Evolutionary conservation across 2,888 invertebrate species (phyloP).

Genomic region (Tipula vernalis): DNA sequence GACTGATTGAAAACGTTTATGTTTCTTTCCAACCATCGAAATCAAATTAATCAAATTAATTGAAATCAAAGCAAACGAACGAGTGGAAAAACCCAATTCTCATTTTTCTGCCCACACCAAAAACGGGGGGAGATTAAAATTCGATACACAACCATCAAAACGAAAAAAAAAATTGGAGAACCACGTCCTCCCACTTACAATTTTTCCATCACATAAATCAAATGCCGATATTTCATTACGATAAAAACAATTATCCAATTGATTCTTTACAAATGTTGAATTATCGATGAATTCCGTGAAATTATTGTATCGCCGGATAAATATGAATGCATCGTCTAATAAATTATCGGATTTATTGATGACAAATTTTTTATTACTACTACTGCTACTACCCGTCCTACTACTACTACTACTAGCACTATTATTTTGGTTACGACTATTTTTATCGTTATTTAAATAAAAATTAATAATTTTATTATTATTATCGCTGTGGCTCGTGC

Average conservation of each 20-base stretch:
- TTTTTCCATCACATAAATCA: conserved; percentile 33
- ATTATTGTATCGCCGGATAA: conserved; percentile 33
- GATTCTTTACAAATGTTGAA: conserved; percentile 29
- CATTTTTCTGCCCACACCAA: no score
- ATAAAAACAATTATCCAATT: conserved; percentile 33
- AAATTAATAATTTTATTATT: neutral
- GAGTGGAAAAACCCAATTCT: neutral
- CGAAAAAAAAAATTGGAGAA: no score
- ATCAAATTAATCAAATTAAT: neutral
- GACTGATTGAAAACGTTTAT: no score
- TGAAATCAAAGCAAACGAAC: neutral
- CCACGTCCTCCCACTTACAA: conserved; percentile 24
- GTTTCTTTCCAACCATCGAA: neutral
- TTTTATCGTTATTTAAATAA: neutral
- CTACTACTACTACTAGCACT: neutral
- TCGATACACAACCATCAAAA: neutral
- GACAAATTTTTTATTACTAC: neutral
- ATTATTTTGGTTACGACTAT: neutral
- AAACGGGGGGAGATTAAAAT: neutral
- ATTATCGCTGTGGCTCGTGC: neutral
- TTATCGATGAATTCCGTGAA: conserved; percentile 32
- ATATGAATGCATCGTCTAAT: conserved; percentile 35
- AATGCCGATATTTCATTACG: conserved; percentile 33
- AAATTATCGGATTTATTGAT: conserved; percentile 25
- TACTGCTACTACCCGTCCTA: neutral